These are phyloP conservation scores for Amphiura filiformis DNA, from an alignment of 35 echinoderm and acorn worm genomes.

Conservation along the genomic window DNA sequence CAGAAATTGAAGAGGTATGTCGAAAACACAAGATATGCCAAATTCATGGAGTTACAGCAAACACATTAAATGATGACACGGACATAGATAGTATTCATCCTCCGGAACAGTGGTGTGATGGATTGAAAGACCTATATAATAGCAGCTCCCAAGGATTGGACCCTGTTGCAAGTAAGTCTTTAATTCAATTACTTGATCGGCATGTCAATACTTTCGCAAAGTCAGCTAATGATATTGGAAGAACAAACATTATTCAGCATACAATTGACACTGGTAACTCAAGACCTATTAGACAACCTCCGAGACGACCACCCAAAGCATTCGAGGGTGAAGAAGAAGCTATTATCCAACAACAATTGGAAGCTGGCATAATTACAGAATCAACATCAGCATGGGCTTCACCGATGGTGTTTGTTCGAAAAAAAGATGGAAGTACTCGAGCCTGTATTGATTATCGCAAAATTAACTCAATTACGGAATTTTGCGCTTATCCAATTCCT, in stretches of 20 bases:
- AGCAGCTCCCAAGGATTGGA: background rate
- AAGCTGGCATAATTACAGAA: slow-evolving; percentile 45
- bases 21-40: background rate
- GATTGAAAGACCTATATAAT: slow-evolving; percentile 19
- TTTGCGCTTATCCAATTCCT: slow-evolving; percentile 33
- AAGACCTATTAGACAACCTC: slow-evolving; percentile 45
- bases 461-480: background rate
- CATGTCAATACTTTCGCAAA: slow-evolving; percentile 31
- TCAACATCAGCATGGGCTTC: slow-evolving; percentile 23
- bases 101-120: slow-evolving; percentile 32
- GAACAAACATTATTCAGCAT: slow-evolving; percentile 50
- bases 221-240: slow-evolving; percentile 47
- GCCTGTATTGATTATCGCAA: background rate
- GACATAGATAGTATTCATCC: no score
- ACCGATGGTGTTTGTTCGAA: slow-evolving; percentile 32
- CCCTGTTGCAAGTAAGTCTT: background rate
- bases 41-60: background rate
- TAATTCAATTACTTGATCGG: background rate
- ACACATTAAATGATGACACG: no score
- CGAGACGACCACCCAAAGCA: slow-evolving; percentile 47
- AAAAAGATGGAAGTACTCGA: slow-evolving; percentile 8
- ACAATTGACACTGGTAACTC: slow-evolving; percentile 45
- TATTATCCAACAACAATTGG: slow-evolving; percentile 28
- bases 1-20: background rate
- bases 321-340: slow-evolving; percentile 43